Evolutionary conservation across 2,113 vertebrate species (phyloP), one percentile per base, ranked within the genome.

Genomic region (Petroica traversi): DNA sequence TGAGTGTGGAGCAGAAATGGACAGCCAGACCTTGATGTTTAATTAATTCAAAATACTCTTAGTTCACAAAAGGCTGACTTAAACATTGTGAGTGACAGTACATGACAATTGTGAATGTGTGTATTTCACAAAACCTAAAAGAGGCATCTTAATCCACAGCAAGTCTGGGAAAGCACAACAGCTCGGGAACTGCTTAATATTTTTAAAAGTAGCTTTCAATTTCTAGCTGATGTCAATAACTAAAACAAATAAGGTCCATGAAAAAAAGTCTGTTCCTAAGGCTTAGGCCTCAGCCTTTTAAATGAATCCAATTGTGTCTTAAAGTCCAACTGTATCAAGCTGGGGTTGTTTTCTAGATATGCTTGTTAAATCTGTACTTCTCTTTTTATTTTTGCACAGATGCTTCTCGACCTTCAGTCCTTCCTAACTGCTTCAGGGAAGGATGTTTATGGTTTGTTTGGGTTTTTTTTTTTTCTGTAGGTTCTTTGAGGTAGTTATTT

Each of bases 401-500:
- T 1, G 1, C 6, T 33, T 2, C 28, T 25, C 23, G 25, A 23
- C 31, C 36, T 54, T 51, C 22, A 13, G 0, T 12, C 52, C 38
- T 11, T 17, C 18, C 6, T 6, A 10, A 5, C 24, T 10, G 17
- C 33, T 51, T 12, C 49, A 26, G 34, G 22, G 63, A 68, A 62
- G 7, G 22, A 48, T 17, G 11, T 36, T 34, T 33, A 7, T 19
- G 14, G 45, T 17, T 45, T 45, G 3, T 41, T 58, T 36, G 12
- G n/a, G 2, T 1, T 3, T 36, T 51, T 1, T 3, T 36, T 51
- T 40, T 59, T 43, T 4, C 6, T 26, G 3, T 12, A 36, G 4
- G 2, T 12, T 36, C 7, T 36, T 58, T 19, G 8, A 5, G 17
- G 11, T 19, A n/a, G 9, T 17, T 19, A 41, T 19, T 45, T 1